Percentiles rank a stretch among this genome's conserved stretches.
Conservation (phyloP, 1,140 invertebrate species). For the Drosophila ironensis region DNA sequence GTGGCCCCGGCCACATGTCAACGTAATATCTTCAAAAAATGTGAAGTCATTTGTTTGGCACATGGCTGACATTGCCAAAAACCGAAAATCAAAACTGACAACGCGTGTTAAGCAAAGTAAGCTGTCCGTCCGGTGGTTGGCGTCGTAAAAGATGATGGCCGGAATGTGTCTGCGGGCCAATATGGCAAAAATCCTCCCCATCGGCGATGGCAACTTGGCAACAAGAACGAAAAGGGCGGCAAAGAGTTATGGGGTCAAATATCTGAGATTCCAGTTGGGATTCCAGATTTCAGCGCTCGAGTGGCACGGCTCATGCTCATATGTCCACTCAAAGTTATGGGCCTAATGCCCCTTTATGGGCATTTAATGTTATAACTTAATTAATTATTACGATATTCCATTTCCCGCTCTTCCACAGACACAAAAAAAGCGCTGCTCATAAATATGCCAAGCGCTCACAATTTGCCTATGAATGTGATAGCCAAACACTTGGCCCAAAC, state of each 20-base stretch:
- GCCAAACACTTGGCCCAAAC: slow-evolving; percentile 33
- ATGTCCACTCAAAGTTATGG: slow-evolving; percentile 70
- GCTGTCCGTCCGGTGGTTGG: slow-evolving; percentile 18
- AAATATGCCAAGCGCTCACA: slow-evolving; percentile 56
- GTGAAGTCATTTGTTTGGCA: slow-evolving; percentile 74
- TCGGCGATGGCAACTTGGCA: slow-evolving; percentile 57
- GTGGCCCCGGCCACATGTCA: slow-evolving; percentile 45
- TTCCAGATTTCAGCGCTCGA: slow-evolving; percentile 16
- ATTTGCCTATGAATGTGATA: slow-evolving; percentile 64
- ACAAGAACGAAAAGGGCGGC: too few species aligned
- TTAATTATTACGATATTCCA: slow-evolving; percentile 73
- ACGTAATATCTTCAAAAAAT: slow-evolving; percentile 74
- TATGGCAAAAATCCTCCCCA: slow-evolving; percentile 7
- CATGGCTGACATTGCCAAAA: slow-evolving; percentile 61
- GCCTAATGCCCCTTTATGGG: slow-evolving; percentile 75
- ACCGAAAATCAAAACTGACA: slow-evolving; percentile 54
- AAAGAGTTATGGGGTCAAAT: slow-evolving; percentile 68
- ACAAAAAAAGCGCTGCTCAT: slow-evolving; percentile 28
- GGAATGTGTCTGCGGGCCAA: slow-evolving; percentile 32
- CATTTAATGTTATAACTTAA: slow-evolving; percentile 79
- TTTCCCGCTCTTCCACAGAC: slow-evolving; percentile 7
- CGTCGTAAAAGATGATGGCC: slow-evolving; percentile 44
- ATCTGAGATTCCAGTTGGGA: slow-evolving; percentile 34
- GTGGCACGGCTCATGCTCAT: slow-evolving; percentile 45
- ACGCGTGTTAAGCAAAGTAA: slow-evolving; percentile 26